These are phyloP conservation scores for Hyles euphorbiae DNA, from an alignment of 1,140 invertebrate species.

Conservation along the genomic window DNA sequence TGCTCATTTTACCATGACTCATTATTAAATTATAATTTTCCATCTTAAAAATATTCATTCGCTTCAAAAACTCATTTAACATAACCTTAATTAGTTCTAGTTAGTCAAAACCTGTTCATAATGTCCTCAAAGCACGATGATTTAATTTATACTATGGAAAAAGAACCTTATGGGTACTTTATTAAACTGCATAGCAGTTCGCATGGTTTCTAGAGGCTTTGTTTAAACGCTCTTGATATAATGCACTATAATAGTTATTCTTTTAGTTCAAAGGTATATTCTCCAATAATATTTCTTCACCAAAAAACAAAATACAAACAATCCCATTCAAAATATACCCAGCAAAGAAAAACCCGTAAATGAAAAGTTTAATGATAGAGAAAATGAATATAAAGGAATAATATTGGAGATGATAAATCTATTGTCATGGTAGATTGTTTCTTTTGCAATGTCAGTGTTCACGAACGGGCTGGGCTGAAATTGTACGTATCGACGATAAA, in stretches of 20 bases:
- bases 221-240: slow-evolving; percentile 16
- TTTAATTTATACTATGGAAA: slow-evolving; percentile 5
- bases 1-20: neutral
- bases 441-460: slow-evolving; percentile 67
- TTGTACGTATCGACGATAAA: slow-evolving; percentile 59
- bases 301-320: no score
- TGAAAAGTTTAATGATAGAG: neutral
- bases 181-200: slow-evolving; percentile 5
- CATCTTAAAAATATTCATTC: neutral
- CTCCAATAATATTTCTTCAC: slow-evolving; percentile 65
- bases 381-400: slow-evolving; percentile 38
- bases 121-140: slow-evolving; percentile 19
- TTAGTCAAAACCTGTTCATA: slow-evolving; percentile 12
- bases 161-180: slow-evolving; percentile 1
- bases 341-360: no score
- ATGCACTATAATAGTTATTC: slow-evolving; percentile 22
- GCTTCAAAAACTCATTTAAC: neutral
- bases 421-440: slow-evolving; percentile 75
- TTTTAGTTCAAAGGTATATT: slow-evolving; percentile 26
- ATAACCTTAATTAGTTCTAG: slow-evolving; percentile 42
- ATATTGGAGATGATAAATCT: slow-evolving; percentile 69
- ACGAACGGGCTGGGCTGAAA: slow-evolving; percentile 59
- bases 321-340: no score
- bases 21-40: neutral
- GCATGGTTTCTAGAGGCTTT: slow-evolving; percentile 24